Conservation (phyloP, 2,113 vertebrate species). For the Aplodontia rufa region DNA sequence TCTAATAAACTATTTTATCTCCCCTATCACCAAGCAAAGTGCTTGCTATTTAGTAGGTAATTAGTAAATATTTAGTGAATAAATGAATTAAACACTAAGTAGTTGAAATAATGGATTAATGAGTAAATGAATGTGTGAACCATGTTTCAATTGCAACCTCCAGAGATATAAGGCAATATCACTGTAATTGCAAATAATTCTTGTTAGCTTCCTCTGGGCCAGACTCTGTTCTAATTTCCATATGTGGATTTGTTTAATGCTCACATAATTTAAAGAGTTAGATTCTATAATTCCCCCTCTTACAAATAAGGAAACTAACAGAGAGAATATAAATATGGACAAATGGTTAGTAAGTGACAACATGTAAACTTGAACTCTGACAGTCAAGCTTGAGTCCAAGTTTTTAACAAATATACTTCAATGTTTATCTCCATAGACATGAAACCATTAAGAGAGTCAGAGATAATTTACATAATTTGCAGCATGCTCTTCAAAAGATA, state of each 20-base stretch:
- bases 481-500: neutral
- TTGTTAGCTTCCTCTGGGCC: neutral
- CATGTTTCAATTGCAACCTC: neutral
- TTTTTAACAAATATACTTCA: neutral
- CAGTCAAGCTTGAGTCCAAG: neutral
- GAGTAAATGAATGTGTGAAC: neutral
- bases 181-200: neutral
- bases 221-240: neutral
- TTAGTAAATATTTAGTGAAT: neutral
- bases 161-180: neutral
- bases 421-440: neutral
- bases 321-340: neutral
- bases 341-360: neutral
- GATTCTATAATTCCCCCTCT: neutral
- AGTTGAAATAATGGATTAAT: neutral
- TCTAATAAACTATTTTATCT: neutral
- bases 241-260: conserved; percentile 8
- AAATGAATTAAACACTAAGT: neutral
- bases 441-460: neutral
- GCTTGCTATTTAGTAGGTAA: neutral
- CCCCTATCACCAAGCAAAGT: neutral
- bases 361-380: neutral
- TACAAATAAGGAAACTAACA: neutral
- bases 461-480: neutral
- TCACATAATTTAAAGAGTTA: neutral